phyloP scores from a whole-genome alignment of 2,797 vertebrate species.

The Enteromius treurensis region DNA sequence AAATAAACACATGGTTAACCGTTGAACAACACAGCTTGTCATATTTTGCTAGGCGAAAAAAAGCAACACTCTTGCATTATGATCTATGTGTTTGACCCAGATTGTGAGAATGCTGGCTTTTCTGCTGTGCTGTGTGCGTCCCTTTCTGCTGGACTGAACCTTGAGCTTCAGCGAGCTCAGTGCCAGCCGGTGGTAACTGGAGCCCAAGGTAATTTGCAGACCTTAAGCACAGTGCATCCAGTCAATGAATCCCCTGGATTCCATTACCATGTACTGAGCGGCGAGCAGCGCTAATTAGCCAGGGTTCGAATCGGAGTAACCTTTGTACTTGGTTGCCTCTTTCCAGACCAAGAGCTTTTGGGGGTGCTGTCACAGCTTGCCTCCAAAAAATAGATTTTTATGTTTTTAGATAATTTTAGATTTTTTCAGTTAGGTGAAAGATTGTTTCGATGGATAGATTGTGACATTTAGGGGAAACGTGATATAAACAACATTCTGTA shows the following conservation, averaged over 20 bases:
- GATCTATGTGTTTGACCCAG: slow-evolving; percentile 42
- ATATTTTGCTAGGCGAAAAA: slow-evolving; percentile 12
- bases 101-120: slow-evolving; percentile 11
- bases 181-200: slow-evolving; percentile 52
- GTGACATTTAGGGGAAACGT: background rate
- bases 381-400: background rate
- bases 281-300: slow-evolving; percentile 65
- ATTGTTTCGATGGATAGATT: background rate
- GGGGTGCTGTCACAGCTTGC: background rate
- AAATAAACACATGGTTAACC: slow-evolving; percentile 40
- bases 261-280: slow-evolving; percentile 63
- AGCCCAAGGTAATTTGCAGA: slow-evolving; percentile 63
- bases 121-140: slow-evolving; percentile 33
- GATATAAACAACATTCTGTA: background rate
- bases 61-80: slow-evolving; percentile 18
- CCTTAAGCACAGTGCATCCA: slow-evolving; percentile 67
- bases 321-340: slow-evolving; percentile 49
- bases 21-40: slow-evolving; percentile 2
- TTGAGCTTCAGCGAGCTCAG: slow-evolving; percentile 43
- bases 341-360: slow-evolving; percentile 45
- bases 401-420: background rate
- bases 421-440: background rate
- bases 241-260: slow-evolving; percentile 66
- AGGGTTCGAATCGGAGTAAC: slow-evolving; percentile 61
- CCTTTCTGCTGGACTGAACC: slow-evolving; percentile 30